phyloP scores from a whole-genome alignment of 92 coral and sea anemone species.

The Palythoa grandis region DNA sequence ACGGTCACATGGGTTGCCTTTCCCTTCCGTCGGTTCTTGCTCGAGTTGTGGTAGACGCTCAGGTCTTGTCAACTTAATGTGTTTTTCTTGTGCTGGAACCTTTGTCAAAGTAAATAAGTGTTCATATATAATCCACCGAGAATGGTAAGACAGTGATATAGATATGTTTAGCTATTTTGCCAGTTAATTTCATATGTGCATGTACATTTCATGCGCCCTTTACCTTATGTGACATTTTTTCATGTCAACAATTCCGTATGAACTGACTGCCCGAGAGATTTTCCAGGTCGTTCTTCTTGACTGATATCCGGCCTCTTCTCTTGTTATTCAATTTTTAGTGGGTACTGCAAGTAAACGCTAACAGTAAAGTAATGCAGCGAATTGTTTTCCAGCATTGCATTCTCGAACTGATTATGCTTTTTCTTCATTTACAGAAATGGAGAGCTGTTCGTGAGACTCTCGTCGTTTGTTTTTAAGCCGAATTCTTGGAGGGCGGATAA shows the following conservation, averaged over 20 bases:
- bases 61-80: conserved; percentile 66
- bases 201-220: conserved; percentile 41
- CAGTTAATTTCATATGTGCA: conserved; percentile 26
- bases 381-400: conserved; percentile 19
- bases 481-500: conserved; percentile 44
- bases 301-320: conserved; percentile 25
- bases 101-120: conserved; percentile 40
- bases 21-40: conserved; percentile 89
- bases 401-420: conserved; percentile 34
- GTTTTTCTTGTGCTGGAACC: conserved; percentile 59
- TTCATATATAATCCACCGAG: conserved; percentile 6
- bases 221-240: conserved; percentile 55
- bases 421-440: conserved; percentile 45
- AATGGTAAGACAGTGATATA: conserved; percentile 36
- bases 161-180: conserved; percentile 29
- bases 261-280: conserved; percentile 35
- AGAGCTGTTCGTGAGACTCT: conserved; percentile 39
- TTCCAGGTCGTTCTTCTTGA: conserved; percentile 37
- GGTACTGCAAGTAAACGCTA: conserved; percentile 20
- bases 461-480: conserved; percentile 45
- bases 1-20: conserved; percentile 77
- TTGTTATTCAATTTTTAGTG: background rate
- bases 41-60: conserved; percentile 69
- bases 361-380: conserved; percentile 27
- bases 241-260: conserved; percentile 57